These are phyloP conservation scores for Odontothrips loti DNA, from an alignment of 2,888 invertebrate genomes.

Conservation along the genomic window DNA sequence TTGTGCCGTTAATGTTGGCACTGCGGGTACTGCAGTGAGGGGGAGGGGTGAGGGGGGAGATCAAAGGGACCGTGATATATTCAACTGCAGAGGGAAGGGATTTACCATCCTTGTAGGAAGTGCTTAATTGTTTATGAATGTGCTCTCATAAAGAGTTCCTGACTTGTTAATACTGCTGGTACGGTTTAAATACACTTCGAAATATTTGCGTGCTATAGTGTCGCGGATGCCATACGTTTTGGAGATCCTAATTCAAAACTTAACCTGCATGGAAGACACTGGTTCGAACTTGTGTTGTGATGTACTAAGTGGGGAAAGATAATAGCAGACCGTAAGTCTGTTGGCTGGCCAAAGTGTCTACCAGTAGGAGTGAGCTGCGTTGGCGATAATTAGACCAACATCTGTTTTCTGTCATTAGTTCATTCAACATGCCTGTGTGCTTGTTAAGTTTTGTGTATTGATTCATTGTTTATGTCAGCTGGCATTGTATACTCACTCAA, in stretches of 20 bases:
- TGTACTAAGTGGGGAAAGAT: background rate
- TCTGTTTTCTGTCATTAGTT: background rate
- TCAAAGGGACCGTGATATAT: background rate
- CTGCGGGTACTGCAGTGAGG: conserved; percentile 8
- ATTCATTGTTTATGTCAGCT: background rate
- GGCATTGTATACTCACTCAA: background rate
- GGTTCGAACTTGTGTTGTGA: background rate
- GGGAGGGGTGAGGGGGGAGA: background rate
- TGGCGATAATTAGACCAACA: background rate
- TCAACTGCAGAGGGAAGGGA: background rate
- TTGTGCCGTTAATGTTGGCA: background rate
- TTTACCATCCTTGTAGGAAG: background rate
- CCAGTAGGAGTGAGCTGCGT: background rate
- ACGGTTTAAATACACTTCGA: background rate
- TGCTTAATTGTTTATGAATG: background rate
- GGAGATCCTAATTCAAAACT: background rate
- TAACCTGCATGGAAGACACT: background rate
- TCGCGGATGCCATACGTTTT: background rate
- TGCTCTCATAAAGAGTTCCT: background rate
- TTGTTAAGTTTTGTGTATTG: background rate
- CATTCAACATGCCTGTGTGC: background rate
- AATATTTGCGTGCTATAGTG: background rate
- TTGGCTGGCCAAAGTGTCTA: background rate
- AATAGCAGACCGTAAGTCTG: background rate
- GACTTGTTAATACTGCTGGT: background rate